A percentile compares a stretch with the other conserved stretches of the same genome.
phyloP scores from a whole-genome alignment of 2,113 vertebrate genomes.

The Aegypius monachus region DNA sequence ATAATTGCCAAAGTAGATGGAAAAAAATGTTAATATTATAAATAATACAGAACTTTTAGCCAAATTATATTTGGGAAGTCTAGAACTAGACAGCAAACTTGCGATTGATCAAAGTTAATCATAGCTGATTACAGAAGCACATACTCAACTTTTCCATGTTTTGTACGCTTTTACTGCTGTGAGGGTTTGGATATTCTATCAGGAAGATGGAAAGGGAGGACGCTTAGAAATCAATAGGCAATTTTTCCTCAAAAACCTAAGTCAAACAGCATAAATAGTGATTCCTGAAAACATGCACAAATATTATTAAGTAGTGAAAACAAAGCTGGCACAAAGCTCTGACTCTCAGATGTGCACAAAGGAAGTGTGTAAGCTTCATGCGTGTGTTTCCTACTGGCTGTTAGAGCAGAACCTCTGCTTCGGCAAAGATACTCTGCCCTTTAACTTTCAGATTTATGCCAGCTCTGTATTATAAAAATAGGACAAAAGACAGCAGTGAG shows the following conservation, averaged over 20 bases:
- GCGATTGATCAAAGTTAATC: background rate
- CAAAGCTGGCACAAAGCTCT: background rate
- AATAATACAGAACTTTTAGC: background rate
- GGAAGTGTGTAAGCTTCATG: background rate
- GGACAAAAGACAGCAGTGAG: background rate
- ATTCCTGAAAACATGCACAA: background rate
- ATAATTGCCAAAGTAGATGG: background rate
- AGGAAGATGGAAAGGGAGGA: background rate
- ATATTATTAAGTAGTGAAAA: background rate
- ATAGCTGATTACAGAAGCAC: background rate
- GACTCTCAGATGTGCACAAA: background rate
- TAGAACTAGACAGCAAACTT: background rate
- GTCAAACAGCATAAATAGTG: background rate
- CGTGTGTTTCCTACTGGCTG: background rate
- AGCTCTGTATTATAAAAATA: background rate
- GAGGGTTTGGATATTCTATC: background rate
- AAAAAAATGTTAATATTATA: background rate
- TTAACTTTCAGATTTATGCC: background rate
- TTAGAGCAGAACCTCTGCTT: background rate
- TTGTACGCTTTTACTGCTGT: background rate
- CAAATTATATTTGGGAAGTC: background rate
- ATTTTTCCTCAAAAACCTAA: background rate
- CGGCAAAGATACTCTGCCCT: background rate
- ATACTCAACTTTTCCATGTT: background rate
- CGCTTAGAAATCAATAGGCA: background rate